phyloP scores from a whole-genome alignment of 2,113 vertebrate species.

The Charadrius vociferus region DNA sequence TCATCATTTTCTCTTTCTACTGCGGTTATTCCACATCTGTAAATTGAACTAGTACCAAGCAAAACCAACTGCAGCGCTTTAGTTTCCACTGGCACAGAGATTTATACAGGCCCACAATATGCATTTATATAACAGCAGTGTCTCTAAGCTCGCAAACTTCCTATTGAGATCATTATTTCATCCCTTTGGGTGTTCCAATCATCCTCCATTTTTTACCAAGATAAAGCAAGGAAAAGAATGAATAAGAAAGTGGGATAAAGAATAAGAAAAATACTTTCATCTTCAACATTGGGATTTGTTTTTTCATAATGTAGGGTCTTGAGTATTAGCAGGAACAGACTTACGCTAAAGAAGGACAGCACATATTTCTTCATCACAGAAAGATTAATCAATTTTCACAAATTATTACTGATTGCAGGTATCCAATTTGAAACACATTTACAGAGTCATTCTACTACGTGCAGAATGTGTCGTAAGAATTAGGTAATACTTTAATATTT shows the following conservation, averaged over 20 bases:
- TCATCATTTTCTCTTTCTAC: neutral
- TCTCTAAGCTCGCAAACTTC: neutral
- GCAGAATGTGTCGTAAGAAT: neutral
- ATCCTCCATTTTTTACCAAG: neutral
- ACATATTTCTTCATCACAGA: neutral
- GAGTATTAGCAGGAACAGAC: neutral
- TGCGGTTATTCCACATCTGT: neutral
- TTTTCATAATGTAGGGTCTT: fast-evolving
- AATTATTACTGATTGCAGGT: neutral
- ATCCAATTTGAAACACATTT: neutral
- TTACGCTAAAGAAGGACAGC: neutral
- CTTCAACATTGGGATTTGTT: neutral
- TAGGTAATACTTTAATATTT: neutral
- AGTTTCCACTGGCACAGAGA: neutral
- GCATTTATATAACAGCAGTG: neutral
- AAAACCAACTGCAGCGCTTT: neutral
- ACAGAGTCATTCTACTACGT: neutral
- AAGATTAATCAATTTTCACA: neutral
- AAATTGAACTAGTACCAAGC: conserved; percentile 2
- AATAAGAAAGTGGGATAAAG: neutral
- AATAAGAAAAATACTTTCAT: neutral
- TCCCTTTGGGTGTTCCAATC: neutral
- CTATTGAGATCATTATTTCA: neutral
- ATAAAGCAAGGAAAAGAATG: neutral
- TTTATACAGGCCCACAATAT: neutral